Evolutionary conservation across 92 coral and sea anemone genomes (phyloP).

Genomic region (Palythoa grandis): DNA sequence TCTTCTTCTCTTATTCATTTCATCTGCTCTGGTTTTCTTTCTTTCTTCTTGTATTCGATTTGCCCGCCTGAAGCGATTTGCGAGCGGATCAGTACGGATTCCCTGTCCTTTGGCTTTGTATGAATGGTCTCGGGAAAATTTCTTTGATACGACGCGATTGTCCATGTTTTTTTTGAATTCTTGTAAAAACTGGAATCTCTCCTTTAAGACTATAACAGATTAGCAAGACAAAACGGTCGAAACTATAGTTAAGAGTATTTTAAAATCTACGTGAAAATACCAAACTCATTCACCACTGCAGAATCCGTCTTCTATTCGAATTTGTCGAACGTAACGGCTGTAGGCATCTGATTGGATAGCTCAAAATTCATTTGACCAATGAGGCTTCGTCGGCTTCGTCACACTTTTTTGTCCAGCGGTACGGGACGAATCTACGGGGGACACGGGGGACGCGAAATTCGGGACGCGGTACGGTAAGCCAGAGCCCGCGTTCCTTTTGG

Average conservation of each 20-base stretch:
- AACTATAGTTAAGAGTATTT: not conserved
- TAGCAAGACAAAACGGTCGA: not conserved
- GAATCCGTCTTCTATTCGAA: not conserved
- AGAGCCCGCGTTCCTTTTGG: not conserved
- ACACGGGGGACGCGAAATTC: too few species aligned
- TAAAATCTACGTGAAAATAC: not conserved
- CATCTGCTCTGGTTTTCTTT: slow-evolving; percentile 22
- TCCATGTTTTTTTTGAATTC: slow-evolving; percentile 24
- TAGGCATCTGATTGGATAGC: slow-evolving; percentile 17
- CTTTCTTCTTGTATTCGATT: slow-evolving; percentile 29
- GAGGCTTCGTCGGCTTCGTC: not conserved
- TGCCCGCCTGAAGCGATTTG: slow-evolving; percentile 29
- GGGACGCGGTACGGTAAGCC: too few species aligned
- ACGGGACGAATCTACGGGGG: too few species aligned
- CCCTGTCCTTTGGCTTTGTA: slow-evolving; percentile 24
- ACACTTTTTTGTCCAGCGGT: too few species aligned
- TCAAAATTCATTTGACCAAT: slow-evolving; percentile 25
- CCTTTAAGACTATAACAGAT: not conserved
- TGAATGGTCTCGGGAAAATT: not conserved
- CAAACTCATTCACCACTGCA: not conserved
- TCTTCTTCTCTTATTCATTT: slow-evolving; percentile 36
- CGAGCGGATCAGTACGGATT: slow-evolving; percentile 28
- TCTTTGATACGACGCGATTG: slow-evolving; percentile 16
- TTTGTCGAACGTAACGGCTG: slow-evolving; percentile 19
- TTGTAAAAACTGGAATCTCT: not conserved